A percentile compares a stretch with the other conserved stretches of the same genome.
These are phyloP conservation scores for Turritopsis rubra DNA, from an alignment of 30 jellyfish, hydroid and myxozoan genomes.

Conservation along the genomic window DNA sequence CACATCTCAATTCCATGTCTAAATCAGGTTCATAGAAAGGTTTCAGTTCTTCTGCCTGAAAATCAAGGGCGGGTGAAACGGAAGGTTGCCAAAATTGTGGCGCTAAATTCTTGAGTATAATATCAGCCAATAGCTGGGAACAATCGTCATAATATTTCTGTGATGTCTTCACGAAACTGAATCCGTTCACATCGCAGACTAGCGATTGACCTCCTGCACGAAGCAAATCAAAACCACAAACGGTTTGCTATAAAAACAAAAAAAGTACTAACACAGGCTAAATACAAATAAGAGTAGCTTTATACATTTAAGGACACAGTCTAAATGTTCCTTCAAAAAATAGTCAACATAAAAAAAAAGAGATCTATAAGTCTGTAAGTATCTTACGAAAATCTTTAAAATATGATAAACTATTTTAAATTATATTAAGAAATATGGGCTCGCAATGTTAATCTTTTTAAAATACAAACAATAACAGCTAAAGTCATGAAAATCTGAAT, in stretches of 20 bases:
- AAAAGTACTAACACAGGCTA: background rate
- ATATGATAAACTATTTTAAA: too few relatives aligned
- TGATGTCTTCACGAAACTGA: conserved; percentile 93
- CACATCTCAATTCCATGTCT: conserved; percentile 82
- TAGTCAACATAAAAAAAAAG: too few relatives aligned
- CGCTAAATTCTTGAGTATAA: conserved; percentile 68
- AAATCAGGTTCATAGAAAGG: conserved; percentile 47
- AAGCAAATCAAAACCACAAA: conserved; percentile 91
- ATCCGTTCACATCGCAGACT: conserved; percentile 97
- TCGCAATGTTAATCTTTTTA: too few relatives aligned
- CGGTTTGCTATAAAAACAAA: conserved; percentile 73
- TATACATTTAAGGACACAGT: too few relatives aligned
- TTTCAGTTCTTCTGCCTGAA: conserved; percentile 32
- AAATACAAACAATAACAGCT: too few relatives aligned
- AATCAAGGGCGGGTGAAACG: conserved; percentile 15
- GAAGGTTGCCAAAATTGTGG: conserved; percentile 88
- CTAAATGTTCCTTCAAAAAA: too few relatives aligned
- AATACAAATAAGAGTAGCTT: background rate
- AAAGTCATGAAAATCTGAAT: too few relatives aligned
- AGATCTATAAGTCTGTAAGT: too few relatives aligned
- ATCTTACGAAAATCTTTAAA: too few relatives aligned
- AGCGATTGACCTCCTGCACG: conserved; percentile 74
- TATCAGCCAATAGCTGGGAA: conserved; percentile 80
- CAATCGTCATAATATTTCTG: conserved; percentile 91
- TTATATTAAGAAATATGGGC: too few relatives aligned